These are phyloP conservation scores for Eristalis intricaria DNA, from an alignment of 2,888 invertebrate genomes.

Conservation along the genomic window DNA sequence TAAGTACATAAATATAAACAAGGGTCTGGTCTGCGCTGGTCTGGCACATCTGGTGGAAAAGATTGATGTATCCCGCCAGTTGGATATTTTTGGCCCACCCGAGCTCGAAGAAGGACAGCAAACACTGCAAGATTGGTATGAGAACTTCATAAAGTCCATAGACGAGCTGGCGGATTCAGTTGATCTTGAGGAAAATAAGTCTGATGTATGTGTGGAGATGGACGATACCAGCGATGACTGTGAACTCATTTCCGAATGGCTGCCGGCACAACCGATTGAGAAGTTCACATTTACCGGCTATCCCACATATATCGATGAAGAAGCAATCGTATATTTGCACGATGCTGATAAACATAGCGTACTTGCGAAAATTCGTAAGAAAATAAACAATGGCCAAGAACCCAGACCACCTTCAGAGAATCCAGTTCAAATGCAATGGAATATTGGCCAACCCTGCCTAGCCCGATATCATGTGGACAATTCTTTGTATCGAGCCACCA, in stretches of 20 bases:
- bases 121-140: conserved; percentile 74
- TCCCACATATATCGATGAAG: conserved; percentile 85
- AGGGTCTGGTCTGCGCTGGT: conserved; percentile 86
- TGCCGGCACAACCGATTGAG: conserved; percentile 83
- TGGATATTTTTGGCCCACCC: conserved; percentile 72
- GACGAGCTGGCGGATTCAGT: conserved; percentile 75
- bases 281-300: conserved; percentile 83
- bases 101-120: conserved; percentile 73
- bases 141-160: conserved; percentile 51
- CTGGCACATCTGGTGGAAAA: conserved; percentile 81
- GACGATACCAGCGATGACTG: conserved; percentile 73
- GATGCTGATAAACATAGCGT: conserved; percentile 77
- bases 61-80: conserved; percentile 75
- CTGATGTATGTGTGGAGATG: conserved; percentile 26
- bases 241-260: conserved; percentile 83
- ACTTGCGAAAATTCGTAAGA: conserved; percentile 82
- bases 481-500: conserved; percentile 86
- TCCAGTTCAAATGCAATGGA: conserved; percentile 81
- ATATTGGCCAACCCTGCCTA: conserved; percentile 86
- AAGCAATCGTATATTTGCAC: conserved; percentile 82
- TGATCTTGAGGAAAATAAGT: conserved; percentile 52
- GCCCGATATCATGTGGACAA: conserved; percentile 86
- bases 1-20: conserved; percentile 86
- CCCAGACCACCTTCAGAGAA: background rate
- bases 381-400: conserved; percentile 82